These are phyloP conservation scores for Drosophila macrospina DNA, from an alignment of 2,888 invertebrate genomes.

Conservation along the genomic window DNA sequence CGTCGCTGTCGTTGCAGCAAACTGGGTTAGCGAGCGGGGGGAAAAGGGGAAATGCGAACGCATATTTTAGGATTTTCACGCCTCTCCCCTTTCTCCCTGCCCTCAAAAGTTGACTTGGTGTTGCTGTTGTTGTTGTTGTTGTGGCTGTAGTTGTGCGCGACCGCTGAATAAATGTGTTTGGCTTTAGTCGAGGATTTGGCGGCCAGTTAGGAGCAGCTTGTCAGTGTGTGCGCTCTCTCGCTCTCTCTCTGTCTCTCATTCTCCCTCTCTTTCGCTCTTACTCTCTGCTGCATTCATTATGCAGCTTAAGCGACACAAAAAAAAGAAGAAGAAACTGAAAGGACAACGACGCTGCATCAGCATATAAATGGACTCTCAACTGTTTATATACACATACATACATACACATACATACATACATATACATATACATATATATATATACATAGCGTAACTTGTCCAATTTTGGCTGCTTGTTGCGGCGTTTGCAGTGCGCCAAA, in stretches of 20 bases:
- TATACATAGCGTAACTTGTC: conserved; percentile 27
- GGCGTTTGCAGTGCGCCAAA: conserved; percentile 67
- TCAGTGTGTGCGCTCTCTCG: conserved; percentile 20
- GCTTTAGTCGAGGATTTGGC: conserved; percentile 77
- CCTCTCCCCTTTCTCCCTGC: neutral
- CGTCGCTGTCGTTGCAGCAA: conserved; percentile 42
- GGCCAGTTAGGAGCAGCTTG: conserved; percentile 63
- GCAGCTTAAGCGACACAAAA: conserved; percentile 69
- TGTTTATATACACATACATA: conserved; percentile 1
- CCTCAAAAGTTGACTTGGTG: neutral
- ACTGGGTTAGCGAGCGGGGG: conserved; percentile 17
- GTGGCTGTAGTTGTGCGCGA: conserved; percentile 37
- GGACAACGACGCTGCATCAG: conserved; percentile 42
- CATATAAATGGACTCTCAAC: conserved; percentile 51
- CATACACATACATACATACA: conserved; percentile 9
- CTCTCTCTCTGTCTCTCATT: neutral
- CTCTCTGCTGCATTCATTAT: conserved; percentile 76
- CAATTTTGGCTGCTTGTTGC: conserved; percentile 45
- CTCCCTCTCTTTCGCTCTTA: neutral
- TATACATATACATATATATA: neutral
- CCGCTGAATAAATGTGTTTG: conserved; percentile 78
- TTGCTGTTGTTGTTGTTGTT: conserved; percentile 13
- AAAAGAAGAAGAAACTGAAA: conserved; percentile 7
- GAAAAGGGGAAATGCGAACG: conserved; percentile 57
- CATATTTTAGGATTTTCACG: conserved; percentile 78